Evolutionary conservation across 2,888 invertebrate species (phyloP).

Genomic region (Arrhopalites spinosus): DNA sequence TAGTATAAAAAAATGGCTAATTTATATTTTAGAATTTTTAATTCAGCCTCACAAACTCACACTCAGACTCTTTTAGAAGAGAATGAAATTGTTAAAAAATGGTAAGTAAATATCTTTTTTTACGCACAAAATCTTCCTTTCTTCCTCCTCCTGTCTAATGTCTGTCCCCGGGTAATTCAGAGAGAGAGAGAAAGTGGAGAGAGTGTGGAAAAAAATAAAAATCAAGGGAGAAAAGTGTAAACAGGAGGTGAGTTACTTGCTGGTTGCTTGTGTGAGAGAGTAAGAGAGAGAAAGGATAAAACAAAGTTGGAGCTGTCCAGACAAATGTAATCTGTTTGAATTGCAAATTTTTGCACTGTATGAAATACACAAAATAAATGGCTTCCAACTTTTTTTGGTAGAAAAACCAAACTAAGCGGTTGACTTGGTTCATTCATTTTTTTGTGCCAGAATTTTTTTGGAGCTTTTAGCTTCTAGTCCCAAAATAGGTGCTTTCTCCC

Average conservation of each 20-base stretch:
- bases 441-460: not conserved
- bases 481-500: not conserved
- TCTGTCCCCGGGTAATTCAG: too few relatives aligned
- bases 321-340: slow-evolving; percentile 12
- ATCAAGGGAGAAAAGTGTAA: not conserved
- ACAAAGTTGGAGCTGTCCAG: slow-evolving; percentile 15
- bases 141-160: too few relatives aligned
- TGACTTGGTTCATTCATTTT: not conserved
- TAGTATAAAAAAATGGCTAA: too few relatives aligned
- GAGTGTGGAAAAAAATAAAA: not conserved
- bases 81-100: too few relatives aligned
- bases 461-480: too few relatives aligned
- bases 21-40: too few relatives aligned
- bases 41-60: too few relatives aligned
- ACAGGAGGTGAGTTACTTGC: too few relatives aligned
- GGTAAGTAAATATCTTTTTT: too few relatives aligned
- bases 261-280: slow-evolving; percentile 3
- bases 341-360: slow-evolving; percentile 5
- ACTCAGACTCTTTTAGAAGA: too few relatives aligned
- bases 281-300: not conserved
- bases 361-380: not conserved
- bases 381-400: not conserved
- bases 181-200: not conserved
- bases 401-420: too few relatives aligned
- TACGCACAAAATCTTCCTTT: too few relatives aligned